Percentiles rank a stretch among this genome's conserved stretches.
Conservation (phyloP, 2,797 vertebrate genomes). For the Delichon dasypus region DNA sequence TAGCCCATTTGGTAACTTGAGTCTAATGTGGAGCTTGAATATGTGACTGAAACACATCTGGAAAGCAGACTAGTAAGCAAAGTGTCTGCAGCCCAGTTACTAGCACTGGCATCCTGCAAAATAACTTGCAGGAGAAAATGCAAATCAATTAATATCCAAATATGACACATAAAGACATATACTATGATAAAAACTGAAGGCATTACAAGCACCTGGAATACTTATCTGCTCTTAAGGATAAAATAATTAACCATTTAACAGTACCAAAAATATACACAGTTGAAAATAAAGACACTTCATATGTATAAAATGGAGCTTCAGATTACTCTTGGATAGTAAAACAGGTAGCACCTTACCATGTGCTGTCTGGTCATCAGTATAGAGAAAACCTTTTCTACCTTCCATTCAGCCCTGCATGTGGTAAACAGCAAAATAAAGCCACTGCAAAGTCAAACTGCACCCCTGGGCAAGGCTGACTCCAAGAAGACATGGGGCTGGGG, state of each 20-base stretch:
- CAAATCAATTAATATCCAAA: neutral
- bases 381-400: neutral
- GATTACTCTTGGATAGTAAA: neutral
- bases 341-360: neutral
- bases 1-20: neutral
- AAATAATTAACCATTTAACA: neutral
- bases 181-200: neutral
- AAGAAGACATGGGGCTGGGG: neutral
- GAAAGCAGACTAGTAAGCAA: neutral
- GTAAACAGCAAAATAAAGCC: neutral
- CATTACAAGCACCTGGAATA: neutral
- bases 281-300: neutral
- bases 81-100: neutral
- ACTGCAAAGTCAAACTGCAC: neutral
- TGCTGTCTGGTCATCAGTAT: fast-evolving
- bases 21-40: neutral
- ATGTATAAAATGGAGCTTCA: neutral
- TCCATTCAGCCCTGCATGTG: neutral
- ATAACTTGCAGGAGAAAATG: neutral
- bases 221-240: neutral
- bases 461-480: neutral
- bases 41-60: neutral
- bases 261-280: neutral
- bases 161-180: neutral
- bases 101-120: neutral